phyloP scores from a whole-genome alignment of 2,888 invertebrate species.

The Temnothorax ravouxi region DNA sequence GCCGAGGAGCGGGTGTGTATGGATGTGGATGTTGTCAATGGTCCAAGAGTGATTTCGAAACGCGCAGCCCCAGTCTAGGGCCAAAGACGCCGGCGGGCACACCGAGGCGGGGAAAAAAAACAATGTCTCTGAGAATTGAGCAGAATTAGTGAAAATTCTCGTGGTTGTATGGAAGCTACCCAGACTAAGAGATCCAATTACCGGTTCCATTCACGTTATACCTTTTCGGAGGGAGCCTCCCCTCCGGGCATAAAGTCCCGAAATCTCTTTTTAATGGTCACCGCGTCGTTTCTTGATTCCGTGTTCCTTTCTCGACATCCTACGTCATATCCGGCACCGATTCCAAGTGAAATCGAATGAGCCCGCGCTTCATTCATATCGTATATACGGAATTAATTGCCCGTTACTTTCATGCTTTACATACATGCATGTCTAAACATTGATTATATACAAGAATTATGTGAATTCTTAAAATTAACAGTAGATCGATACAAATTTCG shows the following conservation, averaged over 20 bases:
- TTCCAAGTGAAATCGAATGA: conserved; percentile 62
- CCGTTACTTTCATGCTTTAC: neutral
- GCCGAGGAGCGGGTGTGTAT: conserved; percentile 34
- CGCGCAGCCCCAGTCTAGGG: neutral
- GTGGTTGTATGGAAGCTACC: conserved; percentile 65
- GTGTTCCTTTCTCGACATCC: conserved; percentile 60
- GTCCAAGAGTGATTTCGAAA: conserved; percentile 25
- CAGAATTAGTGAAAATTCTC: conserved; percentile 81
- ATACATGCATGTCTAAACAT: neutral
- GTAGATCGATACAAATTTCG: neutral
- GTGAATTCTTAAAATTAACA: neutral
- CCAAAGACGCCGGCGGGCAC: conserved; percentile 51
- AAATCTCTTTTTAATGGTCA: conserved; percentile 85
- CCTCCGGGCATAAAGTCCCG: conserved; percentile 71
- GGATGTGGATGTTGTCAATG: conserved; percentile 41
- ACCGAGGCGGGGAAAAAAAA: conserved; percentile 57
- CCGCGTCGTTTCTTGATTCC: conserved; percentile 54
- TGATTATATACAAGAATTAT: neutral
- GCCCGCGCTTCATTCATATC: conserved; percentile 1
- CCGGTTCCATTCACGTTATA: conserved; percentile 70
- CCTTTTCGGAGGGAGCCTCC: conserved; percentile 32
- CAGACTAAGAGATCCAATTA: conserved; percentile 74
- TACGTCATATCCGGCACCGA: conserved; percentile 74
- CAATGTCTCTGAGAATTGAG: conserved; percentile 79
- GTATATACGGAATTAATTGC: conserved; percentile 2